phyloP scores from a whole-genome alignment of 2,888 invertebrate genomes.

The Augiades crinisus region DNA sequence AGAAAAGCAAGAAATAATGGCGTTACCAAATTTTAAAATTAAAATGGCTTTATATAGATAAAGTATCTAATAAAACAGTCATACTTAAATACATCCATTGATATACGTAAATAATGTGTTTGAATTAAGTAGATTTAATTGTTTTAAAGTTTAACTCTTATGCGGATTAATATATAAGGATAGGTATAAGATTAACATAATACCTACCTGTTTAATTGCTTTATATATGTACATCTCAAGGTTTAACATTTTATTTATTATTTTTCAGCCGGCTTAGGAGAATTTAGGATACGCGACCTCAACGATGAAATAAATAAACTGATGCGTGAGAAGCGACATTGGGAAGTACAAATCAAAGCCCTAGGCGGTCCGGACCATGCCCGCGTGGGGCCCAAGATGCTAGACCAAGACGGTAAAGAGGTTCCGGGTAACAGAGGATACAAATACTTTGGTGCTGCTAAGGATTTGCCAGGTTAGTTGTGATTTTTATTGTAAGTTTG shows the following conservation, averaged over 20 bases:
- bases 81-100: too few species aligned
- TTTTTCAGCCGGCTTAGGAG: conserved; percentile 94
- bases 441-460: conserved; percentile 99
- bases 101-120: too few species aligned
- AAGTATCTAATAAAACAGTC: too few species aligned
- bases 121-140: too few species aligned
- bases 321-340: conserved; percentile 96
- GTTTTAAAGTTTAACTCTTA: too few species aligned
- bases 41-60: too few species aligned
- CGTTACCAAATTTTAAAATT: neutral
- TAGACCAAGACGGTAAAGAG: conserved; percentile 96
- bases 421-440: conserved; percentile 99
- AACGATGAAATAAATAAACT: conserved; percentile 99
- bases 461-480: conserved; percentile 93
- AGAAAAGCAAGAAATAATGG: conserved; percentile 30
- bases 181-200: too few species aligned
- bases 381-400: conserved; percentile 94
- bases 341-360: conserved; percentile 98
- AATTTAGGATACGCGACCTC: conserved; percentile 97
- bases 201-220: too few species aligned
- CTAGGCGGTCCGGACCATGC: conserved; percentile 97
- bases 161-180: too few species aligned
- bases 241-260: too few species aligned
- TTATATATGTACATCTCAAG: too few species aligned
- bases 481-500: too few species aligned